phyloP scores from a whole-genome alignment of 1,140 invertebrate genomes.

The Nylanderia fulva region DNA sequence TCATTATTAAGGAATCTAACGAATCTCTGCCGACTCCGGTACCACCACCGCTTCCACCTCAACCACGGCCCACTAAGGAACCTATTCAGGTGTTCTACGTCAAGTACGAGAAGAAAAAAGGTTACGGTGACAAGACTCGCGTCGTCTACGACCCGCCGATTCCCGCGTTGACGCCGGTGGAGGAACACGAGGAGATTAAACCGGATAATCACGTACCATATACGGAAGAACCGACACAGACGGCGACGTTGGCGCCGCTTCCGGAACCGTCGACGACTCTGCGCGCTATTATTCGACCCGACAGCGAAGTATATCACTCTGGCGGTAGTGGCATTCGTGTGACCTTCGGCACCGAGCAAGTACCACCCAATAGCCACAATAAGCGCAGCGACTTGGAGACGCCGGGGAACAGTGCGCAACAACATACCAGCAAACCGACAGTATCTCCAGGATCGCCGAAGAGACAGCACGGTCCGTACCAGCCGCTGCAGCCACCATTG shows the following conservation, averaged over 20 bases:
- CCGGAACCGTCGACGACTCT: conserved; percentile 90
- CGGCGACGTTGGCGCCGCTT: conserved; percentile 70
- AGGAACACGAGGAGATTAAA: conserved; percentile 87
- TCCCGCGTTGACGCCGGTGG: conserved; percentile 89
- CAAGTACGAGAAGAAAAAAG: conserved; percentile 92
- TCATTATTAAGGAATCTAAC: conserved; percentile 96
- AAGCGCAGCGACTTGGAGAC: conserved; percentile 82
- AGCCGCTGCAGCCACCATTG: conserved; percentile 80
- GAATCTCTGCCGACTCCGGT: conserved; percentile 91
- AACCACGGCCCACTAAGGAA: conserved; percentile 89
- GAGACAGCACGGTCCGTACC: conserved; percentile 82
- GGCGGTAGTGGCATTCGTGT: conserved; percentile 91
- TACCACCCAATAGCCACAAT: conserved; percentile 84
- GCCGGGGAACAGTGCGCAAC: conserved; percentile 78
- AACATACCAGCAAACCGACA: conserved; percentile 61
- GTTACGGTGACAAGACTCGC: conserved; percentile 87
- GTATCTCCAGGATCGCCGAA: conserved; percentile 77
- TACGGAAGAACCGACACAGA: conserved; percentile 82
- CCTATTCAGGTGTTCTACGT: conserved; percentile 96
- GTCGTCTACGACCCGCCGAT: conserved; percentile 92
- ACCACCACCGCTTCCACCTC: conserved; percentile 84
- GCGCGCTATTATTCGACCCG: conserved; percentile 93
- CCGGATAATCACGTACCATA: conserved; percentile 82
- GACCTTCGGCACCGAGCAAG: conserved; percentile 90
- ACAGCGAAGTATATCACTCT: conserved; percentile 92